phyloP scores from a whole-genome alignment of 1,140 invertebrate species.

The Zaprionus lachaisei region DNA sequence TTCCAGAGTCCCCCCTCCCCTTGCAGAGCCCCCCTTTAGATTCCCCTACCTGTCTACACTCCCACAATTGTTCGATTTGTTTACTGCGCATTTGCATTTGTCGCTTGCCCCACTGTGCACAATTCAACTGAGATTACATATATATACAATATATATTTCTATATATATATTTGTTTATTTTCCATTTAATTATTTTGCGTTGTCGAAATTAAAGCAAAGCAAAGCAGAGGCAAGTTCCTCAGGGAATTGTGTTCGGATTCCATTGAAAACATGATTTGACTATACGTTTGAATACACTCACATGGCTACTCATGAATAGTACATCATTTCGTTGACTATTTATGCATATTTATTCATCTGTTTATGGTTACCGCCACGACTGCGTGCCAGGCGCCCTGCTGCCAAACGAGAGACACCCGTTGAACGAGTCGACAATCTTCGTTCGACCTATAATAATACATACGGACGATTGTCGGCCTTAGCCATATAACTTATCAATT shows the following conservation, averaged over 20 bases:
- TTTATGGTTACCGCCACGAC: constrained; percentile 32
- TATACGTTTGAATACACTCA: not conserved
- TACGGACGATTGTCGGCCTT: not conserved
- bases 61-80: constrained; percentile 3
- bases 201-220: constrained; percentile 9
- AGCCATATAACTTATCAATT: constrained; percentile 11
- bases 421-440: constrained; percentile 1
- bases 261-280: constrained; percentile 18
- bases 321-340: constrained; percentile 19
- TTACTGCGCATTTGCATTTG: constrained; percentile 44
- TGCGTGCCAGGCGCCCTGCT: constrained; percentile 41
- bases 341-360: constrained; percentile 48
- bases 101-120: constrained; percentile 17
- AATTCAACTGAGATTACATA: not conserved
- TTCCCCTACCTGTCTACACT: constrained; percentile 14
- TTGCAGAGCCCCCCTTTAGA: not conserved
- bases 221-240: not conserved
- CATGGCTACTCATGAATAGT: not conserved
- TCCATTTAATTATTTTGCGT: constrained; percentile 8
- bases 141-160: constrained; percentile 9
- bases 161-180: constrained; percentile 10
- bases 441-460: not conserved
- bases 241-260: constrained; percentile 20
- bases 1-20: not conserved
- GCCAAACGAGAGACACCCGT: constrained; percentile 15